Conservation (phyloP, 2,113 vertebrate species). For the Ramphastos sulfuratus region DNA sequence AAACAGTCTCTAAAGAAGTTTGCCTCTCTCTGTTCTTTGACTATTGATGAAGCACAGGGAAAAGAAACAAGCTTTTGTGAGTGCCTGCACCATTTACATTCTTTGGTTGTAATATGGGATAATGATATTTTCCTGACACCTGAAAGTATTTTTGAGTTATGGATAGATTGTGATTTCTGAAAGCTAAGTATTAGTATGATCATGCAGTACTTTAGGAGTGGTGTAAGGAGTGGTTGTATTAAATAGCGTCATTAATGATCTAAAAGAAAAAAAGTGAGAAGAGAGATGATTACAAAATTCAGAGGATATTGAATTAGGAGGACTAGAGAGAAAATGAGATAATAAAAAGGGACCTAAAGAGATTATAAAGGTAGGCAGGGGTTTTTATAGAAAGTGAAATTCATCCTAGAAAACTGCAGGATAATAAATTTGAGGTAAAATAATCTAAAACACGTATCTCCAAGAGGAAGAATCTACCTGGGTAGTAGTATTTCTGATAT, state of each 20-base stretch:
- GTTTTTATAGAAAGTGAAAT: constrained; percentile 47
- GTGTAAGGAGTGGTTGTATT: constrained; percentile 7
- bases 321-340: constrained; percentile 61
- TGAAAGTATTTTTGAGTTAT: constrained; percentile 28
- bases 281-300: constrained; percentile 55
- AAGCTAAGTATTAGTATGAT: constrained; percentile 40
- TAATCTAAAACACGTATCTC: constrained; percentile 51
- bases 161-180: constrained; percentile 7
- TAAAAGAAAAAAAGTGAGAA: constrained; percentile 52
- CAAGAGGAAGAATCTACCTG: constrained; percentile 27
- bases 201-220: constrained; percentile 11
- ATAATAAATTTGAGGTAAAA: constrained; percentile 63
- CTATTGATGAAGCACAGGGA: not conserved
- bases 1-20: not conserved
- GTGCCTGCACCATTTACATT: not conserved
- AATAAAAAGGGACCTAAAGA: constrained; percentile 59
- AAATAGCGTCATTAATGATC: constrained; percentile 58
- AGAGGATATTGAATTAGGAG: constrained; percentile 64
- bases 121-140: constrained; percentile 23
- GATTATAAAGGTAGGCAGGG: constrained; percentile 47
- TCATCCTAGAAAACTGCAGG: constrained; percentile 25
- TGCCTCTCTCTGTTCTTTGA: not conserved
- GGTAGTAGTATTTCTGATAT: constrained; percentile 43
- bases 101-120: not conserved
- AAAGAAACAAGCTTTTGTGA: not conserved